Percentiles rank a stretch among this genome's conserved stretches.
These are phyloP conservation scores for Nibea albiflora DNA, from an alignment of 2,113 vertebrate genomes.

Conservation along the genomic window DNA sequence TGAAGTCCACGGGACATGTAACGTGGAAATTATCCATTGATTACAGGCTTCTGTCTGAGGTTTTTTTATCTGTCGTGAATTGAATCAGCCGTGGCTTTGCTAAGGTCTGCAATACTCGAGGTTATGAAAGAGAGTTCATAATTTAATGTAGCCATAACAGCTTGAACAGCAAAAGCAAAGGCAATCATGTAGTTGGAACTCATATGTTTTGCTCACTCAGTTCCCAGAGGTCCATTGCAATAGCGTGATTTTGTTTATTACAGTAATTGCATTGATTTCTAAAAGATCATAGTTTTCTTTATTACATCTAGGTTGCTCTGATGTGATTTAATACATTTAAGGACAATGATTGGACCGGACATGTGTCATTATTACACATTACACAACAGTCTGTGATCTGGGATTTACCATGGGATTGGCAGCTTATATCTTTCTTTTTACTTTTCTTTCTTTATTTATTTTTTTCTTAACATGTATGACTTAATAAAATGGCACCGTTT, in stretches of 20 bases:
- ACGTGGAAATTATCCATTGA: constrained; percentile 79
- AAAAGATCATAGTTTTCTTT: constrained; percentile 57
- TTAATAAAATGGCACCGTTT: background rate
- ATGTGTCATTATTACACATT: constrained; percentile 58
- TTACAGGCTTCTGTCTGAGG: constrained; percentile 57
- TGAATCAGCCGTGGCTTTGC: constrained; percentile 68
- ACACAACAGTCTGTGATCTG: constrained; percentile 22
- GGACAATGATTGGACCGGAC: constrained; percentile 46
- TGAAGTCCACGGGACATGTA: constrained; percentile 72
- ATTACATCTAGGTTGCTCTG: constrained; percentile 47
- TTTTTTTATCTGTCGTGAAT: constrained; percentile 74
- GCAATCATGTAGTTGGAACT: constrained; percentile 64
- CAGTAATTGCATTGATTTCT: constrained; percentile 71
- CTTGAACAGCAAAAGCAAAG: constrained; percentile 68
- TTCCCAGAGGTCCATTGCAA: constrained; percentile 65
- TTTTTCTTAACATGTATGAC: background rate
- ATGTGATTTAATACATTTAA: constrained; percentile 56
- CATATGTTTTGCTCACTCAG: constrained; percentile 50
- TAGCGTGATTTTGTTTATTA: constrained; percentile 70
- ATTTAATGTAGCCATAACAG: constrained; percentile 73
- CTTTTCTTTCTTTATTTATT: background rate
- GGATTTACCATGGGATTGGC: constrained; percentile 11
- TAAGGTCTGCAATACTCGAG: constrained; percentile 69
- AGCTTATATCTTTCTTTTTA: background rate
- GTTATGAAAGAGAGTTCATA: constrained; percentile 72